Evolutionary conservation across 1,140 invertebrate species (phyloP).

Genomic region (Trichogramma pretiosum): DNA sequence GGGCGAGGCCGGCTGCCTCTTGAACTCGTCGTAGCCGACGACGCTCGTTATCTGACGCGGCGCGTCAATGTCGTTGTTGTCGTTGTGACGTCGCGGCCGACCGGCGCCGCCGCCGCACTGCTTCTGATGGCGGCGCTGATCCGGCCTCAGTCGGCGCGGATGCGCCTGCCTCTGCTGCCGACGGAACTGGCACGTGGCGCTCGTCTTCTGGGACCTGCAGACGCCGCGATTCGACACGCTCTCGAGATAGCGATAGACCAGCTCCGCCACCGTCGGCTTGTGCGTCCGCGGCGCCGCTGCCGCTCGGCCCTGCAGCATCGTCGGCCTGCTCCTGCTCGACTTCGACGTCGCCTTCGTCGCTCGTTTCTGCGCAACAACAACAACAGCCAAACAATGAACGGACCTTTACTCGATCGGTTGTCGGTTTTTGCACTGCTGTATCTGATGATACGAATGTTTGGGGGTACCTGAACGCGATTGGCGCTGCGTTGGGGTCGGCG

Average conservation of each 20-base stretch:
- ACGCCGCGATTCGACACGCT: slow-evolving; percentile 15
- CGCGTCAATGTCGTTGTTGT: no score
- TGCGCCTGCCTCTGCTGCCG: slow-evolving; percentile 1
- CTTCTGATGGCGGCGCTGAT: no score
- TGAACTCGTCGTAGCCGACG: no score
- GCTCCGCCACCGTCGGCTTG: slow-evolving; percentile 20
- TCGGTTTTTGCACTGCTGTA: no score
- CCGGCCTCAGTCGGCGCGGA: background rate
- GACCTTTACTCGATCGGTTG: background rate
- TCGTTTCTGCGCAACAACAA: background rate
- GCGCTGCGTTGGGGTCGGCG: no score
- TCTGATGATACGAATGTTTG: no score
- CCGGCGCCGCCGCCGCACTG: no score
- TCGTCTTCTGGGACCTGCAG: slow-evolving; percentile 17
- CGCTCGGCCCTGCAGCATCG: background rate
- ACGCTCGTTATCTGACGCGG: no score
- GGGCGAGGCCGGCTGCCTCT: no score
- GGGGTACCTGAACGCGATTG: no score
- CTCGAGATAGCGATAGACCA: slow-evolving; percentile 28
- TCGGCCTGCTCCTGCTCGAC: background rate
- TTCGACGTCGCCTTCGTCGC: background rate
- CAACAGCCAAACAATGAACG: background rate
- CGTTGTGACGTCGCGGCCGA: no score
- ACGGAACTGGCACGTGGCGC: slow-evolving; percentile 23
- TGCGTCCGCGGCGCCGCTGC: background rate